Conservation (phyloP, 2,113 vertebrate species). For the Phrynocephalus versicolor region DNA sequence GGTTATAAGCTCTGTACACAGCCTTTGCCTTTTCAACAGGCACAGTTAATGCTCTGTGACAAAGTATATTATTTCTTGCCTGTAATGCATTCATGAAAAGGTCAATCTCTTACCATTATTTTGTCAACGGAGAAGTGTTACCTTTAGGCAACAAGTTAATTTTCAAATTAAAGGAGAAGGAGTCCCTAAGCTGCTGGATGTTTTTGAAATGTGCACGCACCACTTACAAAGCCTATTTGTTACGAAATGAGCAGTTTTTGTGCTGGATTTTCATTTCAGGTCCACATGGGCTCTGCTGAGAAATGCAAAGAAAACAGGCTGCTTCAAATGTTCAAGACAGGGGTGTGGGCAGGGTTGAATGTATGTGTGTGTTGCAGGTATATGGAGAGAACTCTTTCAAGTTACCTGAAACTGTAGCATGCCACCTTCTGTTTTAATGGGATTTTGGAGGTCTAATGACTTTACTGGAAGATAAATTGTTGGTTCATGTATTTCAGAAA, state of each 20-base stretch:
- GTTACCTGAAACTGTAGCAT: not conserved
- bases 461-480: too few species aligned
- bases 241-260: conserved; percentile 41
- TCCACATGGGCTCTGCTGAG: conserved; percentile 32
- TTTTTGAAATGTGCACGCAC: not conserved
- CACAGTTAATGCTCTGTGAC: conserved; percentile 75
- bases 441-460: too few species aligned
- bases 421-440: not conserved
- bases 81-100: conserved; percentile 75
- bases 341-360: too few species aligned
- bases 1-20: conserved; percentile 51
- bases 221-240: conserved; percentile 40
- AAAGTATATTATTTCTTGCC: conserved; percentile 74
- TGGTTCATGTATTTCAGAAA: too few species aligned
- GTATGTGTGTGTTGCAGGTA: not conserved
- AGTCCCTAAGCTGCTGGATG: conserved; percentile 21
- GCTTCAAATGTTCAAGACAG: conserved; percentile 54
- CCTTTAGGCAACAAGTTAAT: conserved; percentile 76
- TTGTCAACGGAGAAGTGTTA: conserved; percentile 70
- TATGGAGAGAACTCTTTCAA: conserved; percentile 18
- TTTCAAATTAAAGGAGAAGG: conserved; percentile 69
- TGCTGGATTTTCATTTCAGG: conserved; percentile 52
- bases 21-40: conserved; percentile 70
- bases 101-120: conserved; percentile 74
- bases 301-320: conserved; percentile 35